Evolutionary conservation across 2,113 vertebrate genomes (phyloP).

Genomic region (Scatophagus argus): DNA sequence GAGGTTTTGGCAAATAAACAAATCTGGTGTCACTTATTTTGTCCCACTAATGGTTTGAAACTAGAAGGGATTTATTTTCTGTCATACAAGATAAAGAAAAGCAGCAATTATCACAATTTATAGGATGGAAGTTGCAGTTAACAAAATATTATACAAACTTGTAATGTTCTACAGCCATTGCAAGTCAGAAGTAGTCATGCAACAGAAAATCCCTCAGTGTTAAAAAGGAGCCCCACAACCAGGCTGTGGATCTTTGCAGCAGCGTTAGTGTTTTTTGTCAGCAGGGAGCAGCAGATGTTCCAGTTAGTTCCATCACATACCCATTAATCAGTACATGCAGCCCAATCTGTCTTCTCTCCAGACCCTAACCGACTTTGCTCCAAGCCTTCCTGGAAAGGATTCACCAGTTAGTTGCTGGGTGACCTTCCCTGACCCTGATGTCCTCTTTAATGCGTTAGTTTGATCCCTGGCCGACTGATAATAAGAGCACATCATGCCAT

Average conservation of each 20-base stretch:
- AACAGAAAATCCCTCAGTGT: not conserved
- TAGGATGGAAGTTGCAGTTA: not conserved
- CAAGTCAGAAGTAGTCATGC: not conserved
- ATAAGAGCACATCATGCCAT: not conserved
- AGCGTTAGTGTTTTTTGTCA: conserved; percentile 5
- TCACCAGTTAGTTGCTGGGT: not conserved
- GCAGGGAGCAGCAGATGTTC: conserved; percentile 57
- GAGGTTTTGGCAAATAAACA: no score
- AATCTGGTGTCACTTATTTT: no score
- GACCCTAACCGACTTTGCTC: not conserved
- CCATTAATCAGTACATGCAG: conserved; percentile 38
- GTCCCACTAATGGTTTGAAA: no score
- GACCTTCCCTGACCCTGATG: conserved; percentile 7
- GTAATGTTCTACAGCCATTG: not conserved
- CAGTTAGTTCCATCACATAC: not conserved
- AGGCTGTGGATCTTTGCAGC: conserved; percentile 24
- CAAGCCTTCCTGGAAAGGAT: not conserved
- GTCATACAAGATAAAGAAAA: no score
- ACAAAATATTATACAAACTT: not conserved
- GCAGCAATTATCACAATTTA: not conserved
- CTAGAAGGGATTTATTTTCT: no score
- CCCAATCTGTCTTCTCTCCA: conserved; percentile 17
- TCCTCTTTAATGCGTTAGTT: not conserved
- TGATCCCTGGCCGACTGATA: conserved; percentile 5
- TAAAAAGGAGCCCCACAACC: conserved; percentile 21